A percentile compares a stretch with the other conserved stretches of the same genome.
Evolutionary conservation across 2,113 vertebrate species (phyloP).

Genomic region (Pollimyrus isidori): DNA sequence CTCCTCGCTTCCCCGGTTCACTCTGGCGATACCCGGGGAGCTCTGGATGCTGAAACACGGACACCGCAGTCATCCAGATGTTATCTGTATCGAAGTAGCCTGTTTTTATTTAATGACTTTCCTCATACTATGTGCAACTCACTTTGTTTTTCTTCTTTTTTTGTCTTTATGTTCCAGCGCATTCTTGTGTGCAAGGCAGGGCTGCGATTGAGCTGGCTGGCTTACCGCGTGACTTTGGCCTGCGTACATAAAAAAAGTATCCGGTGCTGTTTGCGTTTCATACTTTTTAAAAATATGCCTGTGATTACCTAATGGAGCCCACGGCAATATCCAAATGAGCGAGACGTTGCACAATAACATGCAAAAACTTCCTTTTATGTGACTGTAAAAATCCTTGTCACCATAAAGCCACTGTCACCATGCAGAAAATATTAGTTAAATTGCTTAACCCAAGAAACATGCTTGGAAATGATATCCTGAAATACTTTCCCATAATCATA

Average conservation of each 20-base stretch:
- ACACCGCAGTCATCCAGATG: conserved; percentile 78
- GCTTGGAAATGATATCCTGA: conserved; percentile 4
- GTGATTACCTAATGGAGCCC: background rate
- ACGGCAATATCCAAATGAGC: background rate
- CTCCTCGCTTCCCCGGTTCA: conserved; percentile 62
- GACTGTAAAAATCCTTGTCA: background rate
- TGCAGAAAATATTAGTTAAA: conserved; percentile 3
- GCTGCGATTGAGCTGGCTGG: background rate
- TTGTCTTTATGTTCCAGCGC: background rate
- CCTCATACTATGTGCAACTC: conserved; percentile 50
- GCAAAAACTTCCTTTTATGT: background rate
- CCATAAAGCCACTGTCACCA: background rate
- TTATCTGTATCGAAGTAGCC: conserved; percentile 73
- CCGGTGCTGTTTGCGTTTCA: background rate
- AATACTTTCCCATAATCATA: background rate
- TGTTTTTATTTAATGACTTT: conserved; percentile 7
- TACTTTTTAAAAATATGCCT: background rate
- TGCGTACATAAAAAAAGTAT: background rate
- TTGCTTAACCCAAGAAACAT: conserved; percentile 9
- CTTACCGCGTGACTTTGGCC: background rate
- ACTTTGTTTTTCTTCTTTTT: background rate
- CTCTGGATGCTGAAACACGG: conserved; percentile 73
- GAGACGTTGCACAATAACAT: background rate
- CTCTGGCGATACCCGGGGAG: conserved; percentile 68
- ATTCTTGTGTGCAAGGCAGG: conserved; percentile 10